Evolutionary conservation across 2,113 vertebrate species (phyloP).

Genomic region (Silurus glanis): DNA sequence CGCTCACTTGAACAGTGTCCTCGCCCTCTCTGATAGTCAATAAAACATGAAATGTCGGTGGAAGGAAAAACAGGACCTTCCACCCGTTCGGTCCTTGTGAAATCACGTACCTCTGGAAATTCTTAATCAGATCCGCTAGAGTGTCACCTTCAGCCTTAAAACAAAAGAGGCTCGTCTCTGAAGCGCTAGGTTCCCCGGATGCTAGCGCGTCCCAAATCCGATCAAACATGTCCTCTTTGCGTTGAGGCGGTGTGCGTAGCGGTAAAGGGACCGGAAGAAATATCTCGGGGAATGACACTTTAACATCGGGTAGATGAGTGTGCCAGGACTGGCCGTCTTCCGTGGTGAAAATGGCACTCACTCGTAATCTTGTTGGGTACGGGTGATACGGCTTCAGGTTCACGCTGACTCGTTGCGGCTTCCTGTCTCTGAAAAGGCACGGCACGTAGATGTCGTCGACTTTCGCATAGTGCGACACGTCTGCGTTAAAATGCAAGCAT

Average conservation of each 20-base stretch:
- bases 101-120: conserved; percentile 74
- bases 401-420: conserved; percentile 64
- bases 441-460: conserved; percentile 74
- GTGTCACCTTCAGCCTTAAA: conserved; percentile 63
- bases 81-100: conserved; percentile 47
- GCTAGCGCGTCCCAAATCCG: conserved; percentile 72
- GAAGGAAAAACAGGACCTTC: conserved; percentile 75
- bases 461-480: conserved; percentile 68
- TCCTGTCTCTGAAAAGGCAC: conserved; percentile 67
- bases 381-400: conserved; percentile 73
- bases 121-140: conserved; percentile 65
- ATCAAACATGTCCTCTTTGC: conserved; percentile 67
- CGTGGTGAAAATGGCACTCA: conserved; percentile 75
- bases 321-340: conserved; percentile 75
- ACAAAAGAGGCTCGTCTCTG: conserved; percentile 75
- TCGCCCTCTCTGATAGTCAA: conserved; percentile 66
- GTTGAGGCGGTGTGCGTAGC: conserved; percentile 30
- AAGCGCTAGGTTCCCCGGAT: conserved; percentile 38
- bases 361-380: conserved; percentile 67
- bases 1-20: conserved; percentile 64
- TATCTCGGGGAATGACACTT: conserved; percentile 72
- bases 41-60: conserved; percentile 75
- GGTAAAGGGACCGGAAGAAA: conserved; percentile 73
- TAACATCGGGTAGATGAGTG: conserved; percentile 70
- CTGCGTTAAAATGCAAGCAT: conserved; percentile 74